A percentile compares a stretch with the other conserved stretches of the same genome.
Evolutionary conservation across 2,888 invertebrate genomes (phyloP).

Genomic region (Coelogynopora nodosa): DNA sequence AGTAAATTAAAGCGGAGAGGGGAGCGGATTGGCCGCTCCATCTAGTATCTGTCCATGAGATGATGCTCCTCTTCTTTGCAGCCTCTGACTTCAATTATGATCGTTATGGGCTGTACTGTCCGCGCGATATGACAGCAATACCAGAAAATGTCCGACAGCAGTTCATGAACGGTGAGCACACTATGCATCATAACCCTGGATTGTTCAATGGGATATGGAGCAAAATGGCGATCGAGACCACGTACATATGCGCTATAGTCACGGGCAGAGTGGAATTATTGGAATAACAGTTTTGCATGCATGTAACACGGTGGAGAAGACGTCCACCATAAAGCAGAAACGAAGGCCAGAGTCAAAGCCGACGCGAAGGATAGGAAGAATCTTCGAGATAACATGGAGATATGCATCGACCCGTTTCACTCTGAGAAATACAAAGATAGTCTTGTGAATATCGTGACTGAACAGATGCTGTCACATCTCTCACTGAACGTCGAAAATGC

Average conservation of each 20-base stretch:
- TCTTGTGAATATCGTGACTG: constrained; percentile 41
- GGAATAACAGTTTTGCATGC: constrained; percentile 45
- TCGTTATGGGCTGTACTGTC: constrained; percentile 29
- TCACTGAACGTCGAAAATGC: not conserved
- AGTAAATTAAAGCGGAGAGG: constrained; percentile 39
- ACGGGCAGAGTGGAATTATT: constrained; percentile 44
- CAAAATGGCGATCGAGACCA: constrained; percentile 34
- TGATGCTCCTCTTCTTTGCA: constrained; percentile 27
- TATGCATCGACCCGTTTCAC: constrained; percentile 18
- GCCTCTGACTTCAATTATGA: constrained; percentile 15
- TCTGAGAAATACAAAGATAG: constrained; percentile 13
- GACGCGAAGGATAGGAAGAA: constrained; percentile 17
- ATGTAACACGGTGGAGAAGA: constrained; percentile 5
- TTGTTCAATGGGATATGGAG: constrained; percentile 39
- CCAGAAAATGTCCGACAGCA: constrained; percentile 21
- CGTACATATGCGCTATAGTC: constrained; percentile 32
- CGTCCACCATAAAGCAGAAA: not conserved
- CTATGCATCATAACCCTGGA: constrained; percentile 35
- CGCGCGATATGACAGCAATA: constrained; percentile 5
- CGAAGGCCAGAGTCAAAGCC: constrained; percentile 21
- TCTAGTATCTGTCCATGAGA: not conserved
- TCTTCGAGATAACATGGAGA: not conserved
- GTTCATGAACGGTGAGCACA: constrained; percentile 36
- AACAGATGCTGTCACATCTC: constrained; percentile 27
- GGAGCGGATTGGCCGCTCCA: constrained; percentile 34